Evolutionary conservation across 2,888 invertebrate species (phyloP).

Genomic region (Gisinianus flammeolus): DNA sequence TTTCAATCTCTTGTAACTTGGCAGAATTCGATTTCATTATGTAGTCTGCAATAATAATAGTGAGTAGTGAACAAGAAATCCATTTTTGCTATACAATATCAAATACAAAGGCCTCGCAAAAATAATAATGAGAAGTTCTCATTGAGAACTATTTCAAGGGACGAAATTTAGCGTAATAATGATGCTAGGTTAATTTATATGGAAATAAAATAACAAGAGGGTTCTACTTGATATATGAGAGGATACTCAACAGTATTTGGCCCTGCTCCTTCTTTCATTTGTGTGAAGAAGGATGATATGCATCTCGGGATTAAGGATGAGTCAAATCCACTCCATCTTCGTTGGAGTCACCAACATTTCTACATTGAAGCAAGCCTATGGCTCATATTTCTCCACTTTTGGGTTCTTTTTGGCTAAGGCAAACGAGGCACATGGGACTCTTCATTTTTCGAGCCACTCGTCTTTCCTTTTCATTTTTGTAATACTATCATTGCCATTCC

Average conservation of each 20-base stretch:
- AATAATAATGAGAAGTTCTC: too few relatives aligned
- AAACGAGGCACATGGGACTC: conserved; percentile 46
- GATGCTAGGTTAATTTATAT: conserved; percentile 18
- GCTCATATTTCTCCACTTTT: conserved; percentile 37
- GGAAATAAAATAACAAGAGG: not conserved
- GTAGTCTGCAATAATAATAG: too few relatives aligned
- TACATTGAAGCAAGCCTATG: conserved; percentile 15
- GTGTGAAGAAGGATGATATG: conserved; percentile 34
- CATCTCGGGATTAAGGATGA: conserved; percentile 31
- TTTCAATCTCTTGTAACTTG: too few relatives aligned
- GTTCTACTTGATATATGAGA: conserved; percentile 32
- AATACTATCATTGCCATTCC: not conserved
- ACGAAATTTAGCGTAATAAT: too few relatives aligned
- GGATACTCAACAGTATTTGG: conserved; percentile 19
- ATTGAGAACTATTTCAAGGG: too few relatives aligned
- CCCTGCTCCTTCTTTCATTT: conserved; percentile 7
- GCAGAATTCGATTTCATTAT: too few relatives aligned
- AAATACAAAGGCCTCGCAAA: too few relatives aligned
- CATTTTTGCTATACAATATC: too few relatives aligned
- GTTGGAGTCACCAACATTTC: conserved; percentile 35
- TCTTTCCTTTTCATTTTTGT: conserved; percentile 13
- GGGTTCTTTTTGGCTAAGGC: conserved; percentile 33
- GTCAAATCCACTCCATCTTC: conserved; percentile 33
- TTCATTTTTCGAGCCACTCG: conserved; percentile 36
- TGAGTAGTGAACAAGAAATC: too few relatives aligned